Percentiles rank a stretch among this genome's conserved stretches.
Evolutionary conservation across 2,888 invertebrate species (phyloP).

Genomic region (Volucella zonaria): DNA sequence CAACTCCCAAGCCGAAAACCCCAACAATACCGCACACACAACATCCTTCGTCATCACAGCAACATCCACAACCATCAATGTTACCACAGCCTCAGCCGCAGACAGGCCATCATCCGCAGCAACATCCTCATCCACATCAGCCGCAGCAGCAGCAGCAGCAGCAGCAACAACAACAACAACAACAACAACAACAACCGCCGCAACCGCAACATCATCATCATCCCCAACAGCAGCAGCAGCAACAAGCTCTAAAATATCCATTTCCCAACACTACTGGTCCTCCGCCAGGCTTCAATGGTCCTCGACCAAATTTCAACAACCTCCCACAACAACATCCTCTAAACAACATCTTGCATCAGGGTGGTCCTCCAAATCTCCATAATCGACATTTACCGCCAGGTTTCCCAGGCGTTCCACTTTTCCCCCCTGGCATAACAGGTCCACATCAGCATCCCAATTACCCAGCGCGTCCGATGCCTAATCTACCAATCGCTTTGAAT

Average conservation of each 20-base stretch:
- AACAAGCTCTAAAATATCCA: constrained; percentile 51
- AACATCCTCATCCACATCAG: constrained; percentile 19
- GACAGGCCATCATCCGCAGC: constrained; percentile 77
- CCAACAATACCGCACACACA: constrained; percentile 73
- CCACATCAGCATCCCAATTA: constrained; percentile 77
- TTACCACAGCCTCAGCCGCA: constrained; percentile 83
- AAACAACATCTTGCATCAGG: constrained; percentile 76
- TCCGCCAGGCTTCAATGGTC: constrained; percentile 68
- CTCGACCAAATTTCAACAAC: constrained; percentile 70
- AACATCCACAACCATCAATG: constrained; percentile 63
- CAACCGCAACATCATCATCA: constrained; percentile 74
- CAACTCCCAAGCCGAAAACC: constrained; percentile 74
- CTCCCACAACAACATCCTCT: constrained; percentile 74
- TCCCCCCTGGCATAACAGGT: constrained; percentile 76
- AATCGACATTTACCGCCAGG: constrained; percentile 80
- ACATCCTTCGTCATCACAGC: constrained; percentile 18
- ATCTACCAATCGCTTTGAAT: constrained; percentile 82
- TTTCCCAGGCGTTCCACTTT: constrained; percentile 77
- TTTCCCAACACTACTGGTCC: constrained; percentile 59
- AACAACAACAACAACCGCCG: constrained; percentile 76
- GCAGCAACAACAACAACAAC: constrained; percentile 45
- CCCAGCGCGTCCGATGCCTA: constrained; percentile 74
- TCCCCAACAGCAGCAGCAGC: constrained; percentile 64
- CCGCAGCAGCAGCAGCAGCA: constrained; percentile 75
- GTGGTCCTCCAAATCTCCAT: constrained; percentile 72